These are phyloP conservation scores for Drosophila atroscutellata DNA, from an alignment of 2,888 invertebrate genomes.

Conservation along the genomic window DNA sequence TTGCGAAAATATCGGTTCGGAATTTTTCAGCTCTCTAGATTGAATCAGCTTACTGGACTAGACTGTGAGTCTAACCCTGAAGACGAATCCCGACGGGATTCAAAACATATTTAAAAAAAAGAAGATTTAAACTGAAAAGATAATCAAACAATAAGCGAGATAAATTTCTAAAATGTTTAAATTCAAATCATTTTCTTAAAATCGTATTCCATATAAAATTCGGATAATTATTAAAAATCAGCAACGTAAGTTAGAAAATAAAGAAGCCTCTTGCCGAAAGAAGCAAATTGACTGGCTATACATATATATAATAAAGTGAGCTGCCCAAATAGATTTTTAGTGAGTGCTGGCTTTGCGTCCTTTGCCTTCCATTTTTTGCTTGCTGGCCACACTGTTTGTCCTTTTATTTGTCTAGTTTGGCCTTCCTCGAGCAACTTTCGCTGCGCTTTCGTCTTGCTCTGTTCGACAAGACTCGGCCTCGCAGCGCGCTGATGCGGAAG, in stretches of 20 bases:
- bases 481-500: constrained; percentile 62
- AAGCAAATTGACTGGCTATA: not conserved
- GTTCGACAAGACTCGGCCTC: constrained; percentile 24
- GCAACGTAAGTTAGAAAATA: not conserved
- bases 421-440: constrained; percentile 27
- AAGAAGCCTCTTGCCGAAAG: not conserved
- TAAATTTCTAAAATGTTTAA: not conserved
- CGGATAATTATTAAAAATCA: not conserved
- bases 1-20: not conserved
- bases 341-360: not conserved
- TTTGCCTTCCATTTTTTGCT: not conserved
- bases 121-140: not conserved
- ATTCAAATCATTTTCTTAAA: not conserved
- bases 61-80: not conserved
- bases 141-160: not conserved
- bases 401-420: constrained; percentile 62
- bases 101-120: not conserved
- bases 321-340: not conserved
- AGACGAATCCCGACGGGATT: not conserved
- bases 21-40: no score
- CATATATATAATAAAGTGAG: not conserved
- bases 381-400: constrained; percentile 14
- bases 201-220: not conserved
- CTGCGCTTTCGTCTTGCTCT: constrained; percentile 34
- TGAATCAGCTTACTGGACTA: not conserved